Percentiles rank a stretch among this genome's conserved stretches.
Evolutionary conservation across 2,888 invertebrate genomes (phyloP).

Genomic region (Hydropsyche betteni): DNA sequence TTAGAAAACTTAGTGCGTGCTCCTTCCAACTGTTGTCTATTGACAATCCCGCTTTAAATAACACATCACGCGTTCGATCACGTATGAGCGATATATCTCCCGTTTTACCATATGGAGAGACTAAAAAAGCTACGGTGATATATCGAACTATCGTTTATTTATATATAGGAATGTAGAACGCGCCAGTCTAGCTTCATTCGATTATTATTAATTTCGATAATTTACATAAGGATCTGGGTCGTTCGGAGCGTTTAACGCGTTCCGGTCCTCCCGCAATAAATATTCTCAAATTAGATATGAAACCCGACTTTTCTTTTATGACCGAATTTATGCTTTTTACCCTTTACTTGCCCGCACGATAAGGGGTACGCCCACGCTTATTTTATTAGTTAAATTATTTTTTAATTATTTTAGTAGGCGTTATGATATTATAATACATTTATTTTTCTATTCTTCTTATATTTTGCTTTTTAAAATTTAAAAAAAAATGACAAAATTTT

Average conservation of each 20-base stretch:
- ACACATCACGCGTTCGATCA: slow-evolving; percentile 8
- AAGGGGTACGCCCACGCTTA: not conserved
- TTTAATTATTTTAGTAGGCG: slow-evolving; percentile 1
- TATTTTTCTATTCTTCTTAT: not conserved
- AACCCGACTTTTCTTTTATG: slow-evolving; percentile 41
- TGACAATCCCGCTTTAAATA: not conserved
- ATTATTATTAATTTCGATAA: slow-evolving; percentile 39
- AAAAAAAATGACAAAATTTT: too few relatives aligned
- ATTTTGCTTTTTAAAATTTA: not conserved
- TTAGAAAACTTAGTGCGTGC: not conserved
- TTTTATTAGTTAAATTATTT: not conserved
- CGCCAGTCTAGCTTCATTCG: not conserved
- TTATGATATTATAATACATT: slow-evolving; percentile 6
- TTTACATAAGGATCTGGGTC: slow-evolving; percentile 37
- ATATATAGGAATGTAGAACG: not conserved
- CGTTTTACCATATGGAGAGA: not conserved
- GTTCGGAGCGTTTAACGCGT: slow-evolving; percentile 13
- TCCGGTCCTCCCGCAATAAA: slow-evolving; percentile 28
- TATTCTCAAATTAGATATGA: slow-evolving; percentile 44
- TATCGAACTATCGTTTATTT: slow-evolving; percentile 1
- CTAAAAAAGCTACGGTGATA: not conserved
- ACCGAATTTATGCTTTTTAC: slow-evolving; percentile 32
- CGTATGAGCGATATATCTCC: slow-evolving; percentile 10
- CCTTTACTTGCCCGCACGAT: slow-evolving; percentile 8
- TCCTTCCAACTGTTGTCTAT: not conserved